A percentile compares a stretch with the other conserved stretches of the same genome.
These are phyloP conservation scores for Drepana arcuata DNA, from an alignment of 1,140 invertebrate genomes.

Conservation along the genomic window DNA sequence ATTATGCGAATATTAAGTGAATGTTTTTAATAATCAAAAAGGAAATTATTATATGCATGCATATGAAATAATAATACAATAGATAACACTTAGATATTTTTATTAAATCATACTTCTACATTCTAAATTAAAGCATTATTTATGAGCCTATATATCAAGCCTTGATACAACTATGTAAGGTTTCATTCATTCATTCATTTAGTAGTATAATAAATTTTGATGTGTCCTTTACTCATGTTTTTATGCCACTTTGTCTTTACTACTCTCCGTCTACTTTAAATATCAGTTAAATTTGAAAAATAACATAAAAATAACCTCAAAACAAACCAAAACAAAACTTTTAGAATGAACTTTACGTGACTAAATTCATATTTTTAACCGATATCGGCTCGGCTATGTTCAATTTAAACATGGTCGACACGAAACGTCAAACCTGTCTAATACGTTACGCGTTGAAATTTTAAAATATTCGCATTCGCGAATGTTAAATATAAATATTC, in stretches of 20 bases:
- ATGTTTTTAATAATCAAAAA: background rate
- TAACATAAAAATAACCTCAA: constrained; percentile 12
- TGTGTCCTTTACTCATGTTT: no score
- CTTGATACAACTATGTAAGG: background rate
- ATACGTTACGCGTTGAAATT: background rate
- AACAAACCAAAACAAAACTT: constrained; percentile 13
- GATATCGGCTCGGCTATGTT: background rate
- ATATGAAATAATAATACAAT: background rate
- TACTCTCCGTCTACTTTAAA: no score
- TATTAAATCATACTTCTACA: background rate
- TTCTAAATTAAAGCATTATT: background rate
- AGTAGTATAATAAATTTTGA: background rate
- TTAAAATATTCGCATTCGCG: background rate
- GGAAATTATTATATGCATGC: background rate
- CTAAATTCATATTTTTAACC: constrained; percentile 10
- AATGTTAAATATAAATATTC: no score
- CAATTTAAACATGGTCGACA: background rate
- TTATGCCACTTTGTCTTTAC: constrained; percentile 11
- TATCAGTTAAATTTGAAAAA: constrained; percentile 18
- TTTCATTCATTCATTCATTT: background rate
- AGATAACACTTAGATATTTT: background rate
- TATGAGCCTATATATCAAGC: background rate
- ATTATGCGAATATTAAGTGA: background rate
- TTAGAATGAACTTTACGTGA: constrained; percentile 16
- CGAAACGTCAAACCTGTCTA: background rate